These are phyloP conservation scores for Nyctereutes procyonoides DNA, from an alignment of 2,113 vertebrate genomes.

Conservation along the genomic window DNA sequence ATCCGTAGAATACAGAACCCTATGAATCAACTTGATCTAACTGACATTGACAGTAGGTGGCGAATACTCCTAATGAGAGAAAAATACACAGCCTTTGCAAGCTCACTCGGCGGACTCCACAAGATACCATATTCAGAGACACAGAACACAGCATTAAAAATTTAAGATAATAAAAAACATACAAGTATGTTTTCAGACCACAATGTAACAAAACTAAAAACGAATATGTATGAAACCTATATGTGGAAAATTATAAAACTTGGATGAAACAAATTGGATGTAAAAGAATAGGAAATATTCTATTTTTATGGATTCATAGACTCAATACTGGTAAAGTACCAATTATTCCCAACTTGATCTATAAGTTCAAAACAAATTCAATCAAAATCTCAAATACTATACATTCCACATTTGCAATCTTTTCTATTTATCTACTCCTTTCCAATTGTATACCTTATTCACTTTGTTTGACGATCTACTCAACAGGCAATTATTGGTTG, in stretches of 20 bases:
- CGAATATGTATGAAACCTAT: not conserved
- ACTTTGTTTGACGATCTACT: not conserved
- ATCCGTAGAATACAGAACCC: not conserved
- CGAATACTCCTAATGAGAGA: not conserved
- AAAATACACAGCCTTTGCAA: not conserved
- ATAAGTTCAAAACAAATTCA: not conserved
- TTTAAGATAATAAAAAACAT: not conserved
- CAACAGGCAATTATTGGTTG: not conserved
- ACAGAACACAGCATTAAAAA: not conserved
- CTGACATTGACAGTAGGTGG: not conserved
- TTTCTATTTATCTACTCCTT: not conserved
- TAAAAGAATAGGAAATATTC: not conserved
- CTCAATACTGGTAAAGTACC: not conserved
- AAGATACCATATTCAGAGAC: not conserved
- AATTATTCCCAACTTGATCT: not conserved
- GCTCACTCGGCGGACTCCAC: not conserved
- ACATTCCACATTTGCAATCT: not conserved
- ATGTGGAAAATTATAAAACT: not conserved
- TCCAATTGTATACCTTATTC: not conserved
- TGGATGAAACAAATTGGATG: not conserved
- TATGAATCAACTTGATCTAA: not conserved
- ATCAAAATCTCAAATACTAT: not conserved
- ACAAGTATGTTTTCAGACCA: not conserved
- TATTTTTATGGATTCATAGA: not conserved
- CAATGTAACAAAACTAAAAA: not conserved